Percentiles rank a stretch among this genome's conserved stretches.
These are phyloP conservation scores for Vireo griseus DNA, from an alignment of 2,797 vertebrate genomes.

Conservation along the genomic window DNA sequence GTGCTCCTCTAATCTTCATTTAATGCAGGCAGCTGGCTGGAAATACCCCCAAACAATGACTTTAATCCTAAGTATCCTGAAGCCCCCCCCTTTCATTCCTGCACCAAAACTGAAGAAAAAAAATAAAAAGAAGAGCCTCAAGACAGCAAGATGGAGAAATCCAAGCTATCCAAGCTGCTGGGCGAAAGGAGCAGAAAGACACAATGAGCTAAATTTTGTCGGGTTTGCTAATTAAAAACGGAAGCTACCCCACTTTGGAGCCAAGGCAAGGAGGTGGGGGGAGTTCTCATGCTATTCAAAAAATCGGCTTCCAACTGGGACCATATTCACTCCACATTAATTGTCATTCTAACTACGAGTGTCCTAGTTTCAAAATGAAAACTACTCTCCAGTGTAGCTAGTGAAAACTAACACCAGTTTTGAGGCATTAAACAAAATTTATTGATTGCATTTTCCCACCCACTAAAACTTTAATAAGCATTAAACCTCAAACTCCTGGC, in stretches of 20 bases:
- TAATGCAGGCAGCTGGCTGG: slow-evolving; percentile 85
- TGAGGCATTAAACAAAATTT: slow-evolving; percentile 60
- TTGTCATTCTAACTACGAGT: slow-evolving; percentile 91
- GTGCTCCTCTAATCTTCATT: slow-evolving; percentile 80
- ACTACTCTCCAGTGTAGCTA: slow-evolving; percentile 61
- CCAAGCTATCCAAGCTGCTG: slow-evolving; percentile 60
- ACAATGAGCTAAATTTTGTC: slow-evolving; percentile 68
- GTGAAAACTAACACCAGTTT: slow-evolving; percentile 59
- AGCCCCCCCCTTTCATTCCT: slow-evolving; percentile 40
- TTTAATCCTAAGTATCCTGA: slow-evolving; percentile 81
- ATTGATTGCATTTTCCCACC: slow-evolving; percentile 60
- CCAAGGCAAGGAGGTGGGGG: slow-evolving; percentile 70
- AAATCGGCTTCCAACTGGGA: slow-evolving; percentile 70
- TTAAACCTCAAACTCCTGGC: slow-evolving; percentile 57
- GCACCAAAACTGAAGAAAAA: slow-evolving; percentile 1
- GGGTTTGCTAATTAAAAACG: slow-evolving; percentile 84
- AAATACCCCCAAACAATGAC: slow-evolving; percentile 81
- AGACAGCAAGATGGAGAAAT: slow-evolving; percentile 65
- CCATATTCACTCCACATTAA: slow-evolving; percentile 79
- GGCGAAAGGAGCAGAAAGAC: slow-evolving; percentile 74
- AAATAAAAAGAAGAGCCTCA: slow-evolving; percentile 53
- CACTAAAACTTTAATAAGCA: slow-evolving; percentile 68
- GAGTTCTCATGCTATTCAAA: slow-evolving; percentile 76
- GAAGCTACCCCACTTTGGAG: slow-evolving; percentile 82
- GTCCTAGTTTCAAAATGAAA: slow-evolving; percentile 88